Base-by-base conservation (phyloP, 2,797 vertebrate species). In the Chrysolophus pictus region DNA sequence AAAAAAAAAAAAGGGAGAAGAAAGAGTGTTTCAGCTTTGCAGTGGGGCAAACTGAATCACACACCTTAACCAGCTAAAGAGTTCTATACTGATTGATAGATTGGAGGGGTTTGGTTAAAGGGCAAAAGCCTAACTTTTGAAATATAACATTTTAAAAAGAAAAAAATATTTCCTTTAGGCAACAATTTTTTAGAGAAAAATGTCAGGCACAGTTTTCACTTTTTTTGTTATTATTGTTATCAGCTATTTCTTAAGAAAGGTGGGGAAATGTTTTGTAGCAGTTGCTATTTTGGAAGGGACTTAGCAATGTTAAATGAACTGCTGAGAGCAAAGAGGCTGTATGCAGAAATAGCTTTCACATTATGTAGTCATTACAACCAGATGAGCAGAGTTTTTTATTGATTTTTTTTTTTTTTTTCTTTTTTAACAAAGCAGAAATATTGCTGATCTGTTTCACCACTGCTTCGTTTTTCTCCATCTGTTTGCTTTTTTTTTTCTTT, bases 271-370 rank as follows among this genome's bases (percentile, higher is more conserved):
- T 70, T 77, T 39, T 90, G 41, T 6, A 82, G 82, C 87, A 71
- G 33, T 24, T 75, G 24, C 51, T 74, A 58, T 46, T 90, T 76
- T 83, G 68, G 58, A 79, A 79, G 13, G 14, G 33, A 80, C 12
- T 68, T 46, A n/a, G 14, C 33, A 46, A 49, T 49, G 47, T 49
- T 53, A 84, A 69, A 73, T 10, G 2, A 72, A 28, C 28, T 73
- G 51, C 63, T 93, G 75, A 71, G 71, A 93, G 81, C 11, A 64
- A 76, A 76, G 33, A 26, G 60, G 33, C 46, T n/a, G 5, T 33
- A 29, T 22, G 18, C 22, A 94, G 85, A 72, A 90, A 70, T 5
- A 72, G 28, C 64, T 80, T 55, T 82, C 79, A 80, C 35, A 46
- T 26, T 87, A 72, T 22, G 51, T 37, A 75, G 51, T 56, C 56